phyloP scores from a whole-genome alignment of 1,140 invertebrate species.

The Lordiphosa stackelbergi region DNA sequence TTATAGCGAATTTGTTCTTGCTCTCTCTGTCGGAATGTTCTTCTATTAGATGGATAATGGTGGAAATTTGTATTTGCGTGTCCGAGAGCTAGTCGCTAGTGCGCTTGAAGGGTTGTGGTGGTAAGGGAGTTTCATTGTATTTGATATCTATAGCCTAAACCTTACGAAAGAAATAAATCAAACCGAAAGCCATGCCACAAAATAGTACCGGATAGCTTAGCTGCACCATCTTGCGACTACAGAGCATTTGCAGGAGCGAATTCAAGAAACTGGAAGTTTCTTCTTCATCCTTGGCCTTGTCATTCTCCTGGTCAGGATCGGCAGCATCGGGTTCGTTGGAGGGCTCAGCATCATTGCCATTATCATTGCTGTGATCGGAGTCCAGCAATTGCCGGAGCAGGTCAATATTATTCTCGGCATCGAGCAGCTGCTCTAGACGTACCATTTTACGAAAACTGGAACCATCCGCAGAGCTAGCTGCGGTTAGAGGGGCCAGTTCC shows the following conservation, averaged over 20 bases:
- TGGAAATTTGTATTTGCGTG: not conserved
- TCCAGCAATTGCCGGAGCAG: constrained; percentile 37
- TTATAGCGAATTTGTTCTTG: constrained; percentile 29
- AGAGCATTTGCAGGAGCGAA: constrained; percentile 22
- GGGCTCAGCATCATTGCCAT: not conserved
- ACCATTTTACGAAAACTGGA: constrained; percentile 24
- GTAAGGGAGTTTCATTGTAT: constrained; percentile 6
- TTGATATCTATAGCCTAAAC: constrained; percentile 18
- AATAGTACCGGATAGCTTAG: constrained; percentile 42
- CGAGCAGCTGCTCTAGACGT: constrained; percentile 38
- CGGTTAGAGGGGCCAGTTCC: not conserved
- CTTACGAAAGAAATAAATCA: constrained; percentile 51
- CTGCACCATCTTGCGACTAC: constrained; percentile 17
- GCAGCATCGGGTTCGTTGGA: not conserved
- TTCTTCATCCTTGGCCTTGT: not conserved
- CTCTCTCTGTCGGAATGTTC: constrained; percentile 1
- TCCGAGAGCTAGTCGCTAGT: not conserved
- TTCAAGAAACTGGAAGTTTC: constrained; percentile 5
- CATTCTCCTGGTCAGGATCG: not conserved
- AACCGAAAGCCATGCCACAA: constrained; percentile 47
- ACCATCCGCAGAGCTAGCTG: constrained; percentile 5
- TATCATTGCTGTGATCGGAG: not conserved
- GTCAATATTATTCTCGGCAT: constrained; percentile 39
- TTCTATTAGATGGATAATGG: no score
- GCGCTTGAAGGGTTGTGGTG: not conserved